Percentiles rank a stretch among this genome's conserved stretches.
These are phyloP conservation scores for Drosophila mettleri DNA, from an alignment of 2,888 invertebrate species.

Conservation along the genomic window DNA sequence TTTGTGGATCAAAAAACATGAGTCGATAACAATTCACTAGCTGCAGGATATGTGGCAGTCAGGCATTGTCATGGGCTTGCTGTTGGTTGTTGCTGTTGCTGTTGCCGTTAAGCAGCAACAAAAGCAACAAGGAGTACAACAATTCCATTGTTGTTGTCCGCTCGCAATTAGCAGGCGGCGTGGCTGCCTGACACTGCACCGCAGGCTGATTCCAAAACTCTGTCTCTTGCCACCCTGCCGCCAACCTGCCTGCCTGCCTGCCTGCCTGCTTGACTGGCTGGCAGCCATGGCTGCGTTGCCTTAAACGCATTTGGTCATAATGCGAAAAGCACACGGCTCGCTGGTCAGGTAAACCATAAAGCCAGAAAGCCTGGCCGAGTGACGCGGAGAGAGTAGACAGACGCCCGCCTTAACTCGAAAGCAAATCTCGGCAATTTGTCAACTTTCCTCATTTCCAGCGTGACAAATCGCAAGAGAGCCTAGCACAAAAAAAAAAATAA, in stretches of 20 bases:
- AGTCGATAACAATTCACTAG: background rate
- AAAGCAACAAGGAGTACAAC: constrained; percentile 4
- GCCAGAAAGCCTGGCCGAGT: background rate
- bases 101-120: constrained; percentile 6
- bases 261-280: too few species aligned
- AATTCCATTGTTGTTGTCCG: constrained; percentile 6
- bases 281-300: background rate
- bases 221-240: too few species aligned
- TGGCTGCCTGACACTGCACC: constrained; percentile 11
- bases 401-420: background rate
- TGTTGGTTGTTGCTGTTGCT: constrained; percentile 3
- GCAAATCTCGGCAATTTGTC: constrained; percentile 70
- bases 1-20: too few species aligned
- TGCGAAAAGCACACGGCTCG: constrained; percentile 37
- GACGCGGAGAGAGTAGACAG: background rate
- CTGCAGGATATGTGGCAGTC: background rate
- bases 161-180: constrained; percentile 48
- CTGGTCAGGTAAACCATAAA: constrained; percentile 46
- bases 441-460: constrained; percentile 47
- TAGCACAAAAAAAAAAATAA: background rate
- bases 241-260: too few species aligned
- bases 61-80: background rate
- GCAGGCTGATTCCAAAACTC: background rate
- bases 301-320: constrained; percentile 24
- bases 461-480: constrained; percentile 50